Base-by-base conservation (phyloP, 2,797 vertebrate genomes). In the Lepus townsendii region DNA sequence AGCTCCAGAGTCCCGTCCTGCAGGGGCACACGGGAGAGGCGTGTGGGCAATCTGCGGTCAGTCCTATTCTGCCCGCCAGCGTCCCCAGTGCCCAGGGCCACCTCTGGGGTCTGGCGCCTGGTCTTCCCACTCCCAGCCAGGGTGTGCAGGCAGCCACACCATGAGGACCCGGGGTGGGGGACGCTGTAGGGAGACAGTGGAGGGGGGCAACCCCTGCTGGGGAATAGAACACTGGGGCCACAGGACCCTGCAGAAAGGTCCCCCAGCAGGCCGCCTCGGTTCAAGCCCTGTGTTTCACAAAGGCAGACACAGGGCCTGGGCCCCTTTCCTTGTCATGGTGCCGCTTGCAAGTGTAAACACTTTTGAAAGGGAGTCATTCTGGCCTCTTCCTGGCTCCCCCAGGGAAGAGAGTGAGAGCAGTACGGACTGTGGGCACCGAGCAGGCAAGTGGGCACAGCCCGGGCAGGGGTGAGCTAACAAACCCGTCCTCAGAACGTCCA, bases 1-100 rank as follows among this genome's bases (percentile, higher is more conserved):
- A 99, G 98, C 97, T 99, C 99, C 30, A 99, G 98, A 47, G 99
- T 99, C 4, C 99, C 98, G 0, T 99, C 98, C 98, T 99, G 92
- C 22, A n/a, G 54, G 1, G 7, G 12, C 35, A 54, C 6, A 92
- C 72, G 1, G 1, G 5, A 47, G 32, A n/a, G 1, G 2, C 38
- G 2, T 17, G 0, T 3, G 68, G 66, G 10, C 57, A 27, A 94
- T 62, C 5, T 12, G 7, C 10, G 11, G 2, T 63, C 38, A 11
- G 9, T 22, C 68, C 66, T 19, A 3, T 71, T 52, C 32, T 24
- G 63, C 9, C 32, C 20, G 63, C 9, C 19, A 14, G 50, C 0
- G 0, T 19, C 12, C 62, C 62, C 27, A 2, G 0, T 1, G 38
- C 71, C 38, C 20, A 13, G 10, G 27, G 72, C 68, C 30, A 4